phyloP scores from a whole-genome alignment of 2,797 vertebrate genomes.

The Eleutherodactylus coqui region DNA sequence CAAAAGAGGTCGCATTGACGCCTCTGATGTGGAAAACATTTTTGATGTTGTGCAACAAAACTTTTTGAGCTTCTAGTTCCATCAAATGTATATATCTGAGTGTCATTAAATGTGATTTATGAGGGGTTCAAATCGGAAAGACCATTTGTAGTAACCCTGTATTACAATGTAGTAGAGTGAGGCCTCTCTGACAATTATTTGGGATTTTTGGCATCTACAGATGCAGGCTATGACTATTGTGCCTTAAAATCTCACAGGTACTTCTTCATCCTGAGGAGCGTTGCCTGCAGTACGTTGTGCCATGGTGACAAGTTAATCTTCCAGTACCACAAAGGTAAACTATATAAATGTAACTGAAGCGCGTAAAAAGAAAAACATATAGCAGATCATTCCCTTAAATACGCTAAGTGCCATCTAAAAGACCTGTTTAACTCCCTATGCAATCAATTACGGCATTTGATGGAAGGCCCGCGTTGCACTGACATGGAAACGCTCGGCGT shows the following conservation, averaged over 20 bases:
- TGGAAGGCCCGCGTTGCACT: slow-evolving; percentile 33
- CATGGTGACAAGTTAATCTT: slow-evolving; percentile 27
- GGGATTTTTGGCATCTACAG: background rate
- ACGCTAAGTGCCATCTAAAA: slow-evolving; percentile 50
- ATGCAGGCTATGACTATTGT: background rate
- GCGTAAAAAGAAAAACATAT: slow-evolving; percentile 47
- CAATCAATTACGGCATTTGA: slow-evolving; percentile 53
- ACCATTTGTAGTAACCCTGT: no score
- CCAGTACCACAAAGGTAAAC: slow-evolving; percentile 31
- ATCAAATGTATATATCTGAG: no score
- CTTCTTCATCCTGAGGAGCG: background rate
- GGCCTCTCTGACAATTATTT: background rate
- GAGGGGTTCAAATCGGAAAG: no score
- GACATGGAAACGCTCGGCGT: slow-evolving; percentile 53
- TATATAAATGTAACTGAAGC: slow-evolving; percentile 22
- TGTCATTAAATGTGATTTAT: no score
- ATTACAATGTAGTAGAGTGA: no score
- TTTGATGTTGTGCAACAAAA: no score
- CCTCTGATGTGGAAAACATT: no score
- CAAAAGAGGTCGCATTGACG: no score
- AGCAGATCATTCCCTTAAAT: slow-evolving; percentile 35
- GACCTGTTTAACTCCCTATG: slow-evolving; percentile 37
- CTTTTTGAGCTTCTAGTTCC: no score
- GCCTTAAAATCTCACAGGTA: background rate
- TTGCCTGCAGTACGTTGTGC: background rate